Conservation (phyloP, 2,113 vertebrate species). For the Thamnaconus septentrionalis region DNA sequence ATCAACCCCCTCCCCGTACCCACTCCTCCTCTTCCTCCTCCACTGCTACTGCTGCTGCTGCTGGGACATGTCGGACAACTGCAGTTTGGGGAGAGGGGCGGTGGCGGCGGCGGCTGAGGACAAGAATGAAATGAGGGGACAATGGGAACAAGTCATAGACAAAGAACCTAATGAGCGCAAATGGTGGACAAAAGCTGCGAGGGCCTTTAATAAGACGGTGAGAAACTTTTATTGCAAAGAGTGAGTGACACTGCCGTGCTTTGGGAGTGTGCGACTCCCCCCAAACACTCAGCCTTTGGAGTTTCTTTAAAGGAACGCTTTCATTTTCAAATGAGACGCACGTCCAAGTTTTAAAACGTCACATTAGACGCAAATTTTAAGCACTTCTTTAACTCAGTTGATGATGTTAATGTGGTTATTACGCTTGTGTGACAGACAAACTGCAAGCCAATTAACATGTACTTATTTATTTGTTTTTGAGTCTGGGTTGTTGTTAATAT, state of each 20-base stretch:
- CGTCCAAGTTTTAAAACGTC: too few species aligned
- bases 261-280: not conserved
- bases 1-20: not conserved
- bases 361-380: too few species aligned
- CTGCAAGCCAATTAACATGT: too few species aligned
- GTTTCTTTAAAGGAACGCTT: too few species aligned
- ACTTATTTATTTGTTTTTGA: too few species aligned
- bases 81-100: not conserved
- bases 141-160: conserved; percentile 64
- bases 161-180: conserved; percentile 56
- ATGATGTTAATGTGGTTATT: too few species aligned
- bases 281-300: too few species aligned
- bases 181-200: conserved; percentile 46
- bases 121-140: conserved; percentile 63
- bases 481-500: too few species aligned
- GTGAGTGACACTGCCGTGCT: conserved; percentile 39
- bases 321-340: too few species aligned
- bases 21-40: not conserved
- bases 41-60: not conserved
- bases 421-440: too few species aligned
- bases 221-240: conserved; percentile 42
- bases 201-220: conserved; percentile 37
- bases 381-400: too few species aligned
- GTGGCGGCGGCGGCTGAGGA: conserved; percentile 18
- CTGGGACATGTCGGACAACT: conserved; percentile 61